Percentiles rank a stretch among this genome's conserved stretches.
These are phyloP conservation scores for Frankliniella intonsa DNA, from an alignment of 2,888 invertebrate genomes.

Conservation along the genomic window DNA sequence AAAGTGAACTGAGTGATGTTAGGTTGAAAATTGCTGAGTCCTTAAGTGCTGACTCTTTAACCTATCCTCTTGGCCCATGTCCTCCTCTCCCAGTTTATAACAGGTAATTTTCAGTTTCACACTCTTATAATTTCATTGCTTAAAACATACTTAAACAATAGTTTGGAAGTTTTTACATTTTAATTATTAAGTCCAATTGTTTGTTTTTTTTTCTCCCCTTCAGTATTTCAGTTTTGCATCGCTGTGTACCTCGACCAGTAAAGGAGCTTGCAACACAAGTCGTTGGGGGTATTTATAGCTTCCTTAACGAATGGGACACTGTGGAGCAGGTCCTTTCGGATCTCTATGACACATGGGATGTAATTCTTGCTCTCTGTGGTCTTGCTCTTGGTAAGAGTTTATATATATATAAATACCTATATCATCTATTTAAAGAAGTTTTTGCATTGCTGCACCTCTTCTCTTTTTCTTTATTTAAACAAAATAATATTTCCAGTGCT, in stretches of 20 bases:
- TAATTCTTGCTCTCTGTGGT: constrained; percentile 74
- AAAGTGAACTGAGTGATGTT: constrained; percentile 27
- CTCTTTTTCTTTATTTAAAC: constrained; percentile 38
- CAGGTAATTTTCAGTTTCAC: constrained; percentile 49
- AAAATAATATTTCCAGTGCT: constrained; percentile 58
- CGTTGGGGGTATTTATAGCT: constrained; percentile 67
- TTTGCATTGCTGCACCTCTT: constrained; percentile 28
- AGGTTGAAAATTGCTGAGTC: constrained; percentile 39
- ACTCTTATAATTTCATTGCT: background rate
- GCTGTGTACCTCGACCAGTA: constrained; percentile 76
- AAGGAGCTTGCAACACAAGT: constrained; percentile 60
- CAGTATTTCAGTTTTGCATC: constrained; percentile 73
- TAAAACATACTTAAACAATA: background rate
- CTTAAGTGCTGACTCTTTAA: constrained; percentile 32
- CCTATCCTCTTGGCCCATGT: constrained; percentile 63
- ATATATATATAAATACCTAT: constrained; percentile 28
- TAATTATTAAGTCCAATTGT: constrained; percentile 14
- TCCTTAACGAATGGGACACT: constrained; percentile 82
- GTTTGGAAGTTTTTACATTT: background rate
- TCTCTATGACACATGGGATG: constrained; percentile 81
- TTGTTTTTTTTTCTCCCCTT: constrained; percentile 37
- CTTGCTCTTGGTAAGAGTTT: constrained; percentile 73
- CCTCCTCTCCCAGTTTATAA: constrained; percentile 73
- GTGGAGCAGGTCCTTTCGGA: constrained; percentile 85
- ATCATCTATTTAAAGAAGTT: constrained; percentile 26